Evolutionary conservation across 2,797 vertebrate species (phyloP).

Genomic region (Odontamblyopus rebecca): DNA sequence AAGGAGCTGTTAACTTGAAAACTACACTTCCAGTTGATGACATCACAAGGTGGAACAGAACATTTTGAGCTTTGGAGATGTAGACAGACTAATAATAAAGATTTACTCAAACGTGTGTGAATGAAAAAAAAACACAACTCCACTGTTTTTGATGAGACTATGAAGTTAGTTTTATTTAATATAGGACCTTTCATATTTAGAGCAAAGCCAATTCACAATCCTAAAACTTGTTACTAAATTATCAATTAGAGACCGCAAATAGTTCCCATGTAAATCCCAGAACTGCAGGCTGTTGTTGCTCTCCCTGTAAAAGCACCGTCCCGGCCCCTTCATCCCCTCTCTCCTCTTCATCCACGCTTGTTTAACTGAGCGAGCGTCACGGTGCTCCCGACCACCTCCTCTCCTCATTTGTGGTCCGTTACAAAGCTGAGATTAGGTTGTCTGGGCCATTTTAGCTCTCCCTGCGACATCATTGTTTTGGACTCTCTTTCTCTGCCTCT

Average conservation of each 20-base stretch:
- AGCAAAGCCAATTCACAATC: background rate
- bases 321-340: conserved; percentile 26
- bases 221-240: background rate
- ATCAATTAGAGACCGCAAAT: background rate
- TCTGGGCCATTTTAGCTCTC: conserved; percentile 71
- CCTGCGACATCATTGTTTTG: conserved; percentile 63
- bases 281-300: conserved; percentile 1
- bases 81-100: too few relatives aligned
- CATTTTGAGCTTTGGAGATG: too few relatives aligned
- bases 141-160: too few relatives aligned
- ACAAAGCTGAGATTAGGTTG: conserved; percentile 74
- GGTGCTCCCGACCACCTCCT: conserved; percentile 47
- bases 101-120: too few relatives aligned
- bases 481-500: conserved; percentile 48
- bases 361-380: conserved; percentile 41
- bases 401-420: conserved; percentile 66
- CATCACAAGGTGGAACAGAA: too few relatives aligned
- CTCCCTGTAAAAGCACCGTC: conserved; percentile 35
- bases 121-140: too few relatives aligned
- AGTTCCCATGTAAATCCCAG: background rate
- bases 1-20: too few relatives aligned
- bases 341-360: conserved; percentile 37
- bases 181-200: too few relatives aligned
- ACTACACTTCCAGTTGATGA: too few relatives aligned
- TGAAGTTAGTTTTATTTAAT: too few relatives aligned